A percentile compares a stretch with the other conserved stretches of the same genome.
Conservation (phyloP, 2,113 vertebrate genomes). For the Pithys albifrons region DNA sequence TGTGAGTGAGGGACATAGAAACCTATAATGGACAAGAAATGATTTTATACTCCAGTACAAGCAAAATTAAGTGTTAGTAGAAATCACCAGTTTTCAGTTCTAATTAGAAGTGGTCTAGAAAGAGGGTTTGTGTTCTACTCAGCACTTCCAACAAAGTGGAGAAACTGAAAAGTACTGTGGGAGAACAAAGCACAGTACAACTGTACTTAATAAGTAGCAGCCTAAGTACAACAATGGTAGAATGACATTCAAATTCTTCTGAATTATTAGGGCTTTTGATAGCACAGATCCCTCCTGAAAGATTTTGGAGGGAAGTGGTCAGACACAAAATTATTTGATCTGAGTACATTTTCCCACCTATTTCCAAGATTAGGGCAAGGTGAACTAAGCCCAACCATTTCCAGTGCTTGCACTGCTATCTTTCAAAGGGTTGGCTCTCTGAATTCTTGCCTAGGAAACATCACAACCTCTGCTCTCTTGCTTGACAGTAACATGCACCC, state of each 20-base stretch:
- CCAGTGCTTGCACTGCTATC: background rate
- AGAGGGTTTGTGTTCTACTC: background rate
- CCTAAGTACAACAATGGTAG: background rate
- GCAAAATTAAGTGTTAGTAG: background rate
- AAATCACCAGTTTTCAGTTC: background rate
- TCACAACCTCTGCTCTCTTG: fast-evolving
- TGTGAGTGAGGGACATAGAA: background rate
- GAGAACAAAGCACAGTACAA: background rate
- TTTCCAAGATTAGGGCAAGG: background rate
- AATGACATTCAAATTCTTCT: background rate
- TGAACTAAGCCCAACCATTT: background rate
- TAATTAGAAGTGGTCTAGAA: background rate
- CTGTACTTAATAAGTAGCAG: background rate
- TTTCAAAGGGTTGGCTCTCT: background rate
- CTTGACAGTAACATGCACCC: fast-evolving
- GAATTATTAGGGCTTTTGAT: background rate
- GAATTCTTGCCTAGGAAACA: background rate
- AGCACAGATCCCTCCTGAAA: background rate
- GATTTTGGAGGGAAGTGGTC: background rate
- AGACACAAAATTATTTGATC: background rate
- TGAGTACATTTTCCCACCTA: background rate
- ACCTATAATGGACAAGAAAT: background rate
- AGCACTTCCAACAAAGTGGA: background rate
- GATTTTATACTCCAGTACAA: background rate
- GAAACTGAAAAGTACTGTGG: background rate